A percentile compares a stretch with the other conserved stretches of the same genome.
Evolutionary conservation across 2,797 vertebrate species (phyloP).

Genomic region (Lacerta agilis): DNA sequence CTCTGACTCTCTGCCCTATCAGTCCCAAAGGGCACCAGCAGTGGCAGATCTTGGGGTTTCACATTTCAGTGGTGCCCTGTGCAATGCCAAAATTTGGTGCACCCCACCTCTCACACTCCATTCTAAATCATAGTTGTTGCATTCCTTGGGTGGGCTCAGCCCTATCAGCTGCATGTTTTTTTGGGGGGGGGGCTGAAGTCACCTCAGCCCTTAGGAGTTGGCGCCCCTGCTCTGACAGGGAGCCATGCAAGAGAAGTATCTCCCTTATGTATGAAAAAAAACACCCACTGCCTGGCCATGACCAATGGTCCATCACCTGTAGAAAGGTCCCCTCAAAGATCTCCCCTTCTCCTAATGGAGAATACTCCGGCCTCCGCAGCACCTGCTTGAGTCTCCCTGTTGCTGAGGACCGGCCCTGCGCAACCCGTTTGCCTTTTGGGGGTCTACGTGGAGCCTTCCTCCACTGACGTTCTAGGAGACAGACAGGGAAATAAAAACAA

Average conservation of each 20-base stretch:
- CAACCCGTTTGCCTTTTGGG: background rate
- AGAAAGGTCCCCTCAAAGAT: constrained; percentile 73
- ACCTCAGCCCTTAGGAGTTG: no score
- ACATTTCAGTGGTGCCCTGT: no score
- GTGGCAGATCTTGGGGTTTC: no score
- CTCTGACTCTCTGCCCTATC: no score
- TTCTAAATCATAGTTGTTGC: no score
- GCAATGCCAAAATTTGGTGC: no score
- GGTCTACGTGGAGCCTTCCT: constrained; percentile 16
- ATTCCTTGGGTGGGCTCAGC: no score
- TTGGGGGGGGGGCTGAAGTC: no score
- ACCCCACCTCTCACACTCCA: no score
- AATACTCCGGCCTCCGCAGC: constrained; percentile 62
- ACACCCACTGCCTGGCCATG: background rate
- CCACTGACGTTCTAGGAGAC: background rate
- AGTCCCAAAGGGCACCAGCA: no score
- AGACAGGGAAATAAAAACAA: background rate
- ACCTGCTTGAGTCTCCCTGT: constrained; percentile 64
- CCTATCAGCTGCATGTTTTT: no score
- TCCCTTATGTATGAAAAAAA: background rate
- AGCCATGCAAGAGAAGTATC: background rate
- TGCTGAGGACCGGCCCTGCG: constrained; percentile 46
- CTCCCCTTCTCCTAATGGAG: constrained; percentile 54
- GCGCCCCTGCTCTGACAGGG: no score
- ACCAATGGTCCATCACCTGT: constrained; percentile 59